These are phyloP conservation scores for Melinaea menophilus DNA, from an alignment of 2,888 invertebrate species.

Conservation along the genomic window DNA sequence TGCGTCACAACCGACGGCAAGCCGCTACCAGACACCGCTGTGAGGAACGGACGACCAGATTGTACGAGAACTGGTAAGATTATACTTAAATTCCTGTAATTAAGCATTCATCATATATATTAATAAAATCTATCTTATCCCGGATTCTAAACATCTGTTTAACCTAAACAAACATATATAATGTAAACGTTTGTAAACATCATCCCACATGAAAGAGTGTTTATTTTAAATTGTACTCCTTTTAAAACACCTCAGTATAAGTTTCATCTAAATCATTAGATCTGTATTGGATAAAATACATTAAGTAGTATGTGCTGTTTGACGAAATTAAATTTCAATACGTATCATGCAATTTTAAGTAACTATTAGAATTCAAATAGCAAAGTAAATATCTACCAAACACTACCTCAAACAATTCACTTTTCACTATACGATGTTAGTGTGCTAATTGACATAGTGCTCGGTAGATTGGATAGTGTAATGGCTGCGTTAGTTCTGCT, in stretches of 20 bases:
- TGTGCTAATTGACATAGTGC: too few species aligned
- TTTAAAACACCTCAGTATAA: conserved; percentile 13
- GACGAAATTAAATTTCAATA: neutral
- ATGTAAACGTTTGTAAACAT: conserved; percentile 52
- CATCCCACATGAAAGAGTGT: conserved; percentile 56
- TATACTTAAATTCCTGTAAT: neutral
- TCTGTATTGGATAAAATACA: neutral
- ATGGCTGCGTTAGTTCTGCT: too few species aligned
- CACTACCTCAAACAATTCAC: too few species aligned
- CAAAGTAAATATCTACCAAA: too few species aligned
- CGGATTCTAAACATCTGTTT: conserved; percentile 61
- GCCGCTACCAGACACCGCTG: conserved; percentile 88
- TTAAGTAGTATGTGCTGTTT: neutral
- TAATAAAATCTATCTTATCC: conserved; percentile 34
- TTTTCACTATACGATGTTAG: too few species aligned
- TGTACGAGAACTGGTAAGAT: conserved; percentile 76
- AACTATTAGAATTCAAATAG: too few species aligned
- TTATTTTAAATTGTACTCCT: conserved; percentile 48
- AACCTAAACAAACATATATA: conserved; percentile 57
- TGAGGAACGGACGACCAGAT: conserved; percentile 82
- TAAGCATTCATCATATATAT: neutral
- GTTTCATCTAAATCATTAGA: conserved; percentile 6
- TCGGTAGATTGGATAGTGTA: too few species aligned
- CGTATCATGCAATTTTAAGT: neutral
- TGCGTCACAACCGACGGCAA: conserved; percentile 92